Evolutionary conservation across 1,140 invertebrate genomes (phyloP).

Genomic region (Achatina immaculata): DNA sequence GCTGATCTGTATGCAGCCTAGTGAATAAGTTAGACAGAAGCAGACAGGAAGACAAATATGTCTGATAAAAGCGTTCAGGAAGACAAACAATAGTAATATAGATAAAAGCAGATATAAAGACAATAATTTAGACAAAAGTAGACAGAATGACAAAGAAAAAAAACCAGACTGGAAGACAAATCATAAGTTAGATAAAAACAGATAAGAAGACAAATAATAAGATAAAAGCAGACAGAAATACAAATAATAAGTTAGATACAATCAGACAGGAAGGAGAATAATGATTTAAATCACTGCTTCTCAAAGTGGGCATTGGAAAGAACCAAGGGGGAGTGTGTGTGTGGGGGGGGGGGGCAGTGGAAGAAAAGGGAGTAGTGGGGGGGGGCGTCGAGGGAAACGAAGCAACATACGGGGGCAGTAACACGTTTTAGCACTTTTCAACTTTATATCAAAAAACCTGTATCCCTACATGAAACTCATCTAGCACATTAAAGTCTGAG

Average conservation of each 20-base stretch:
- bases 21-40: neutral
- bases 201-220: neutral
- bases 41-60: neutral
- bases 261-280: neutral
- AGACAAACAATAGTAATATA: neutral
- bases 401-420: no score
- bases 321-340: neutral
- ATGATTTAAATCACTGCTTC: no score
- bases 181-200: neutral
- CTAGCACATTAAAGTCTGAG: no score
- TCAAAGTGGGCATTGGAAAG: neutral
- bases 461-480: no score
- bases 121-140: neutral
- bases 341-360: neutral
- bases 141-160: slow-evolving; percentile 29
- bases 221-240: neutral
- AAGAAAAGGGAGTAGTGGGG: no score
- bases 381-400: no score
- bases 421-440: no score
- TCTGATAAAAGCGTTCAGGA: slow-evolving; percentile 21
- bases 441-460: no score
- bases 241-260: neutral
- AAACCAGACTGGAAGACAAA: neutral
- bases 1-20: no score
- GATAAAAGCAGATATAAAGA: slow-evolving; percentile 10